A percentile compares a stretch with the other conserved stretches of the same genome.
Evolutionary conservation across 2,888 invertebrate genomes (phyloP).

Genomic region (Rhamnusium bicolor): DNA sequence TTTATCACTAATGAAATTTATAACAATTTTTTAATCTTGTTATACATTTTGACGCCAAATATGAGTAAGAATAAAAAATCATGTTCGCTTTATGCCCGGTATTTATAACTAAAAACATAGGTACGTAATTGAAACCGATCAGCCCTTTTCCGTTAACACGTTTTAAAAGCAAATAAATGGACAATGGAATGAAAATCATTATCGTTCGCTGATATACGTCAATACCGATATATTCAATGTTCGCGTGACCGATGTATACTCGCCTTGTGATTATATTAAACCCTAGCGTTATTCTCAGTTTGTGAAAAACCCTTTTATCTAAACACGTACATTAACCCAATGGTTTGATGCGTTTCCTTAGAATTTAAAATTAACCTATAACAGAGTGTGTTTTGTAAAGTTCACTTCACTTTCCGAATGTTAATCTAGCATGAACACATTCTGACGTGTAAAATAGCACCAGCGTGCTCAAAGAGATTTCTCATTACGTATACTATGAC

Average conservation of each 20-base stretch:
- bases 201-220: not conserved
- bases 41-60: too few species aligned
- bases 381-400: not conserved
- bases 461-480: constrained; percentile 47
- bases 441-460: constrained; percentile 47
- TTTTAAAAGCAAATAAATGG: not conserved
- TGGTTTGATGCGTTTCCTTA: constrained; percentile 15
- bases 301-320: not conserved
- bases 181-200: not conserved
- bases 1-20: too few species aligned
- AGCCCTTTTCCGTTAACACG: not conserved
- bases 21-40: too few species aligned
- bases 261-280: constrained; percentile 3
- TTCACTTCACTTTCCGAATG: constrained; percentile 15
- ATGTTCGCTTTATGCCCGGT: too few species aligned
- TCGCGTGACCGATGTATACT: constrained; percentile 3
- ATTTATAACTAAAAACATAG: too few species aligned
- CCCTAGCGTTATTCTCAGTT: not conserved
- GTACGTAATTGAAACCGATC: not conserved
- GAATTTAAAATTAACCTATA: constrained; percentile 45
- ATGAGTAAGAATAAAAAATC: too few species aligned
- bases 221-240: not conserved
- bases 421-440: constrained; percentile 24
- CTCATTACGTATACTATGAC: constrained; percentile 51
- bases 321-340: constrained; percentile 6